phyloP scores from a whole-genome alignment of 2,113 vertebrate genomes.

The Lynx canadensis region DNA sequence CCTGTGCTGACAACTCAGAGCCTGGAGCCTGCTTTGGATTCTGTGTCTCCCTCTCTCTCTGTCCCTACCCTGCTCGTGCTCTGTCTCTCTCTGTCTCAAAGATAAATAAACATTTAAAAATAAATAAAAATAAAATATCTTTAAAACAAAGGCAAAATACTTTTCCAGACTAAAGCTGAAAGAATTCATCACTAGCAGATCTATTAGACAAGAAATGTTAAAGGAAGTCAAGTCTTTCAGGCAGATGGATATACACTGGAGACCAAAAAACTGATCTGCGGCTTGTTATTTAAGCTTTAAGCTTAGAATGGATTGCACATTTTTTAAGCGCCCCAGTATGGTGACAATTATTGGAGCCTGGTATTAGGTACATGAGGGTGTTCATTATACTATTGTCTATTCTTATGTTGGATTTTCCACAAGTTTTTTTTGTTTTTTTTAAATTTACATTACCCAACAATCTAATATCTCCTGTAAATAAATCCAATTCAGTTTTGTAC shows the following conservation, averaged over 20 bases:
- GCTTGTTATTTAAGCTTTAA: background rate
- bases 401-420: background rate
- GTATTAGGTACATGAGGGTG: background rate
- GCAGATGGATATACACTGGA: background rate
- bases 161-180: background rate
- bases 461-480: background rate
- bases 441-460: background rate
- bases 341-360: background rate
- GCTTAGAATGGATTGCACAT: background rate
- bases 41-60: background rate
- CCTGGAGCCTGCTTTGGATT: background rate
- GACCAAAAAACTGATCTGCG: background rate
- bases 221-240: background rate
- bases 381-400: background rate
- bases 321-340: background rate
- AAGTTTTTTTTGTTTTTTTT: background rate
- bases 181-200: background rate
- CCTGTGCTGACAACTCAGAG: background rate
- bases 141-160: background rate
- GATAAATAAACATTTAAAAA: too few relatives aligned
- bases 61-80: background rate
- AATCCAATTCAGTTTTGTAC: background rate
- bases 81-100: background rate
- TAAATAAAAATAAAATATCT: background rate
- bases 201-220: background rate